phyloP scores from a whole-genome alignment of 2,888 invertebrate genomes.

The Drosophila lutescens region DNA sequence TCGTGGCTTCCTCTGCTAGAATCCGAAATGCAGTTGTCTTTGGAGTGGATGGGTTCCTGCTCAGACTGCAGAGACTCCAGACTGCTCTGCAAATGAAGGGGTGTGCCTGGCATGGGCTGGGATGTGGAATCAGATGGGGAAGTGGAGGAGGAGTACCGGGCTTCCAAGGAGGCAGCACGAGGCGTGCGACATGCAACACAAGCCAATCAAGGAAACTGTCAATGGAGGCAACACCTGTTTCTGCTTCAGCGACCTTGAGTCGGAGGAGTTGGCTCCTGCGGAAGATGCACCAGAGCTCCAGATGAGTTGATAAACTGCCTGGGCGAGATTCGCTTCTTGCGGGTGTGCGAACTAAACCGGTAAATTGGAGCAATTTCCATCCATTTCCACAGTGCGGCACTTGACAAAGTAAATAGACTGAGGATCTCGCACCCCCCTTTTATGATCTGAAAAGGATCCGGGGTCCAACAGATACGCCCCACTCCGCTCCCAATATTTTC shows the following conservation, averaged over 20 bases:
- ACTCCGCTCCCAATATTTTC: conserved; percentile 19
- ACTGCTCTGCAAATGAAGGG: conserved; percentile 37
- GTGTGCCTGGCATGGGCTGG: conserved; percentile 48
- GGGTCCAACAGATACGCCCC: background rate
- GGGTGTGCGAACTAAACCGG: conserved; percentile 44
- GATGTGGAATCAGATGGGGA: conserved; percentile 11
- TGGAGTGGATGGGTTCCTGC: conserved; percentile 15
- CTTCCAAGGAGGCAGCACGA: conserved; percentile 18
- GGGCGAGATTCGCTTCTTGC: conserved; percentile 29
- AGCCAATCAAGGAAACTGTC: conserved; percentile 71
- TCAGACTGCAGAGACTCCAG: conserved; percentile 1
- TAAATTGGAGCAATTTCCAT: conserved; percentile 36
- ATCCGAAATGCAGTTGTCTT: conserved; percentile 69
- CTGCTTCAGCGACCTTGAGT: conserved; percentile 59
- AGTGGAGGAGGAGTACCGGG: conserved; percentile 26
- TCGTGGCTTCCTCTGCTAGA: conserved; percentile 38
- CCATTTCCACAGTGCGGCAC: conserved; percentile 28
- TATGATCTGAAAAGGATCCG: conserved; percentile 6
- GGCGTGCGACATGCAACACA: conserved; percentile 65
- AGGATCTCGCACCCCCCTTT: background rate
- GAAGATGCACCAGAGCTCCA: background rate
- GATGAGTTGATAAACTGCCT: conserved; percentile 27
- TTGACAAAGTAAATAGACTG: conserved; percentile 38
- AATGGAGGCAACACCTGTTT: conserved; percentile 68
- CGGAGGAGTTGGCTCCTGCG: conserved; percentile 8